Percentiles rank a stretch among this genome's conserved stretches.
These are phyloP conservation scores for Serripes groenlandicus DNA, from an alignment of 2,888 invertebrate genomes.

Conservation along the genomic window DNA sequence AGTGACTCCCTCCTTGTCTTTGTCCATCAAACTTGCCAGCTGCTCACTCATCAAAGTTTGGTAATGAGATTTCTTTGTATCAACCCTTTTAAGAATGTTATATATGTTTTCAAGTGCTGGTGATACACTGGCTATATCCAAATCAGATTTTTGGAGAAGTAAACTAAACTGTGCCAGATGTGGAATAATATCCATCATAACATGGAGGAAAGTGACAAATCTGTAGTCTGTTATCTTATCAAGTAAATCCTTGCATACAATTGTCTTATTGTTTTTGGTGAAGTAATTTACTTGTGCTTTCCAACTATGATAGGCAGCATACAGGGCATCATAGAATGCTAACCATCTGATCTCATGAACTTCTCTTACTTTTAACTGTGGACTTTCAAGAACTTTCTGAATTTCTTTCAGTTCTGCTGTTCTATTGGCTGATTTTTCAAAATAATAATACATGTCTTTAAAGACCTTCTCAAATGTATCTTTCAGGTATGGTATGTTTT, in stretches of 20 bases:
- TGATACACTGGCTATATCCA: conserved; percentile 5
- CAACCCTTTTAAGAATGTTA: not conserved
- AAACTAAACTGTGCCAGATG: conserved; percentile 12
- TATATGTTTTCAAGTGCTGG: conserved; percentile 5
- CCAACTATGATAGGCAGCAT: conserved; percentile 24
- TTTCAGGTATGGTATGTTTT: conserved; percentile 19
- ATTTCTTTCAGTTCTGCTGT: conserved; percentile 25
- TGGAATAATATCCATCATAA: conserved; percentile 19
- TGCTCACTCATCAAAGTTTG: conserved; percentile 7
- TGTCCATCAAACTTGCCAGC: not conserved
- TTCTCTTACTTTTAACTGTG: conserved; percentile 26
- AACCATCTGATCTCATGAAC: conserved; percentile 32
- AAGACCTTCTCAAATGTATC: conserved; percentile 26
- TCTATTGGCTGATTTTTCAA: conserved; percentile 25
- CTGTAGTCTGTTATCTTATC: conserved; percentile 19
- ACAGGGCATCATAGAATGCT: conserved; percentile 28
- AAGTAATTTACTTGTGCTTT: conserved; percentile 15
- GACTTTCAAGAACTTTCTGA: conserved; percentile 22
- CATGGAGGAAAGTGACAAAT: conserved; percentile 2
- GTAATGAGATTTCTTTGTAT: not conserved
- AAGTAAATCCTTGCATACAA: not conserved
- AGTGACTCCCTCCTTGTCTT: not conserved
- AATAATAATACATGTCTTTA: conserved; percentile 21
- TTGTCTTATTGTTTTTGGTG: conserved; percentile 1
- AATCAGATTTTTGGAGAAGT: conserved; percentile 9